Evolutionary conservation across 2,113 vertebrate genomes (phyloP).

Genomic region (Heterotis niloticus): DNA sequence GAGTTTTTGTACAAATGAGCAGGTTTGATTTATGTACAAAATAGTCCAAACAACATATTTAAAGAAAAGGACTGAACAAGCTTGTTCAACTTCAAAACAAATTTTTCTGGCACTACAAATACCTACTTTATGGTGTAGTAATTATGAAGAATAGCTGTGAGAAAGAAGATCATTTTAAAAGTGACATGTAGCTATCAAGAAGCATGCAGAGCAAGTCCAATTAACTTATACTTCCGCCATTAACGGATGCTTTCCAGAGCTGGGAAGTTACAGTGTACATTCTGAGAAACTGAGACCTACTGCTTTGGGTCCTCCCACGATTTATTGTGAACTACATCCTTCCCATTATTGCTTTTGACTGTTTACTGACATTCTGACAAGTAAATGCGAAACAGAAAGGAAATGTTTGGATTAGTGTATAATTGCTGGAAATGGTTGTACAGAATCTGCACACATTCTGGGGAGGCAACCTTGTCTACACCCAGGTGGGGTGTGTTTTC

Average conservation of each 20-base stretch:
- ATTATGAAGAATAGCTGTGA: too few relatives aligned
- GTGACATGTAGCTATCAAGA: too few relatives aligned
- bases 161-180: too few relatives aligned
- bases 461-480: too few relatives aligned
- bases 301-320: not conserved
- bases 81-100: too few relatives aligned
- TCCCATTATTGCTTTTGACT: not conserved
- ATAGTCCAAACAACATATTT: too few relatives aligned
- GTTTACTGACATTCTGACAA: not conserved
- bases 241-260: not conserved
- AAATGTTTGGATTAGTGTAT: not conserved
- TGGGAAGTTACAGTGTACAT: not conserved
- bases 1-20: too few relatives aligned
- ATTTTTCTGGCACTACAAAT: too few relatives aligned
- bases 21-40: too few relatives aligned
- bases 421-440: conserved; percentile 12
- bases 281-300: not conserved
- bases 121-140: too few relatives aligned
- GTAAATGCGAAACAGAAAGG: conserved; percentile 20
- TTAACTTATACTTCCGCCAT: not conserved
- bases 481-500: too few relatives aligned
- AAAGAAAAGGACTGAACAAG: too few relatives aligned
- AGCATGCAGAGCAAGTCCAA: not conserved
- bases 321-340: not conserved
- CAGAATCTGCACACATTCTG: not conserved